These are phyloP conservation scores for Drosophila kepulauana DNA, from an alignment of 1,140 invertebrate genomes.

Conservation along the genomic window DNA sequence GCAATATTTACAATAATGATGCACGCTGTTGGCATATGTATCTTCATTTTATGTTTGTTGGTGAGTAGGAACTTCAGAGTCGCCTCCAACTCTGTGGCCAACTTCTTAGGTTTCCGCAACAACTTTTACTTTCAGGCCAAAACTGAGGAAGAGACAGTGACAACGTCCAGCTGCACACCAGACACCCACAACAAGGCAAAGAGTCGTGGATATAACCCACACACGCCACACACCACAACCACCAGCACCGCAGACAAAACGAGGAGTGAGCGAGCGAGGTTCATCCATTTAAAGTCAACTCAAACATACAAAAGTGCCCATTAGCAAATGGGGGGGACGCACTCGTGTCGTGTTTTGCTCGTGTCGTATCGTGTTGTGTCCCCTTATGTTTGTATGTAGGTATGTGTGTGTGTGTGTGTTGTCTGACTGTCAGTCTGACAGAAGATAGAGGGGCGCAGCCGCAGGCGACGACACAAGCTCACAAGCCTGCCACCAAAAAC, in stretches of 20 bases:
- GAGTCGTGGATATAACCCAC: slow-evolving; percentile 58
- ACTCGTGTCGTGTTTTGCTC: slow-evolving; percentile 72
- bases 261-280: slow-evolving; percentile 54
- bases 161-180: slow-evolving; percentile 61
- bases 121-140: slow-evolving; percentile 75
- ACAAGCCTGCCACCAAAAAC: slow-evolving; percentile 50
- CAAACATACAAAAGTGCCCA: slow-evolving; percentile 74
- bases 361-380: slow-evolving; percentile 51
- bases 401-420: slow-evolving; percentile 25
- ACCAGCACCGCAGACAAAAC: slow-evolving; percentile 6
- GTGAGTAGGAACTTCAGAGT: slow-evolving; percentile 19
- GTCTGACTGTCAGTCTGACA: slow-evolving; percentile 43
- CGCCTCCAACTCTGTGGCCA: slow-evolving; percentile 1
- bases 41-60: slow-evolving; percentile 37
- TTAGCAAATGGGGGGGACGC: slow-evolving; percentile 69
- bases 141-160: background rate
- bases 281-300: slow-evolving; percentile 75
- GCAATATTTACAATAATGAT: background rate
- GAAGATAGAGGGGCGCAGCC: slow-evolving; percentile 43
- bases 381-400: slow-evolving; percentile 5
- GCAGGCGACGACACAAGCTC: slow-evolving; percentile 17
- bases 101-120: slow-evolving; percentile 56
- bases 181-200: slow-evolving; percentile 48
- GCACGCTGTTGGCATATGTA: background rate
- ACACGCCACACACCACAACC: slow-evolving; percentile 39